A percentile compares a stretch with the other conserved stretches of the same genome.
Evolutionary conservation across 2,888 invertebrate genomes (phyloP).

Genomic region (Uropetala carovei): DNA sequence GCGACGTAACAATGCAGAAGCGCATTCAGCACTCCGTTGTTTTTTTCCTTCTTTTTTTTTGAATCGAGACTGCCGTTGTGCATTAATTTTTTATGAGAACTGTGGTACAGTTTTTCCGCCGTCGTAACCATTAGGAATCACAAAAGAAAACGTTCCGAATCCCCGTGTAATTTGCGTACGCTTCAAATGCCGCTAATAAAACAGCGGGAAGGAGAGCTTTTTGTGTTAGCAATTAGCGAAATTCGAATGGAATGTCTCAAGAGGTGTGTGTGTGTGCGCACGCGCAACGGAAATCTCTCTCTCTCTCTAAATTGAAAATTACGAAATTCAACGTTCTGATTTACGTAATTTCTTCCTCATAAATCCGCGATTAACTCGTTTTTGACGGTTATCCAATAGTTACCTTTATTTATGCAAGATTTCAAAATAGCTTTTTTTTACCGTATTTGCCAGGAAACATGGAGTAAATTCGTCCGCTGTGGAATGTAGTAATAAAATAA

Average conservation of each 20-base stretch:
- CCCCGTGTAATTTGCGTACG: background rate
- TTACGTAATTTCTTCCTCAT: background rate
- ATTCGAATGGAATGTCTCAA: conserved; percentile 15
- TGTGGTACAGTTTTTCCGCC: conserved; percentile 20
- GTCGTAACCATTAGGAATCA: background rate
- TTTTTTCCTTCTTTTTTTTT: background rate
- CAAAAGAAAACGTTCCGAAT: background rate
- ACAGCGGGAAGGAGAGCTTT: background rate
- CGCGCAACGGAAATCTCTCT: background rate
- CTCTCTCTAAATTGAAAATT: background rate
- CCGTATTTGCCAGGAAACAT: no score
- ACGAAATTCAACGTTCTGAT: background rate
- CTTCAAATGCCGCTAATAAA: background rate
- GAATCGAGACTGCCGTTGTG: background rate
- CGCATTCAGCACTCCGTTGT: background rate
- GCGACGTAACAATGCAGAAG: background rate
- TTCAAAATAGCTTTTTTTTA: no score
- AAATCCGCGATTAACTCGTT: no score
- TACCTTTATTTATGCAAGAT: no score
- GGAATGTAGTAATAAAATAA: no score
- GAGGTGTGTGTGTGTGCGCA: background rate
- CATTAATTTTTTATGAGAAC: background rate
- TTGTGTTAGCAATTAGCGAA: conserved; percentile 16
- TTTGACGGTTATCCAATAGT: no score
- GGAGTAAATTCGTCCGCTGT: no score